A percentile compares a stretch with the other conserved stretches of the same genome.
These are phyloP conservation scores for Macaca nemestrina DNA, from an alignment of 2,113 vertebrate species.

Conservation along the genomic window DNA sequence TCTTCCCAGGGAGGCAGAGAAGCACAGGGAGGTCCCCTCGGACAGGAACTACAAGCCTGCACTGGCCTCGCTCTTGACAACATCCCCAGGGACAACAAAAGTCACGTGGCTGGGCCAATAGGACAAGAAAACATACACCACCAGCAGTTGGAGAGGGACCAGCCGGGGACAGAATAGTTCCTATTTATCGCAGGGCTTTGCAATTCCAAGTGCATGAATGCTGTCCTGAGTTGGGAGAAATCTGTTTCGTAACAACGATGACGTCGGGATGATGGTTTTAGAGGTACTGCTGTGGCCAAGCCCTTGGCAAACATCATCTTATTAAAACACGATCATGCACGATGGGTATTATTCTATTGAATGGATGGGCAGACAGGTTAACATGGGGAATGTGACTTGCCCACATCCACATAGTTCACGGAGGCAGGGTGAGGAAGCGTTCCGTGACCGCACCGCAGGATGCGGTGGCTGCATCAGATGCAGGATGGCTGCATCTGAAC, in stretches of 20 bases:
- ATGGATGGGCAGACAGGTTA: background rate
- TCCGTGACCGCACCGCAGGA: background rate
- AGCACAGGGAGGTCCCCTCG: background rate
- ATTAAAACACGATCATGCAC: background rate
- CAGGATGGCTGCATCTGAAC: background rate
- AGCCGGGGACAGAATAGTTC: background rate
- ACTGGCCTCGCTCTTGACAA: background rate
- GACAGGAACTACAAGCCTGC: background rate
- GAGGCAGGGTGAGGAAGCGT: background rate
- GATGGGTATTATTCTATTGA: background rate
- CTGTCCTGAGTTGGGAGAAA: background rate
- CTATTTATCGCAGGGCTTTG: background rate
- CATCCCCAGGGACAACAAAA: background rate
- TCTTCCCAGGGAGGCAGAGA: background rate
- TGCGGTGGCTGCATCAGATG: rapidly evolving
- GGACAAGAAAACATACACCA: background rate
- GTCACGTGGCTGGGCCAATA: background rate
- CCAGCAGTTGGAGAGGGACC: background rate
- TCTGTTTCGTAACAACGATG: background rate
- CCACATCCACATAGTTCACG: background rate
- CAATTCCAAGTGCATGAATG: background rate
- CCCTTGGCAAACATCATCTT: background rate
- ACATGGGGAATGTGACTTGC: background rate
- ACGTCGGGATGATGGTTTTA: background rate
- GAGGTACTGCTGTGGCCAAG: background rate